A percentile compares a stretch with the other conserved stretches of the same genome.
These are phyloP conservation scores for Chaenogobius annularis DNA, from an alignment of 2,113 vertebrate species.

Conservation along the genomic window DNA sequence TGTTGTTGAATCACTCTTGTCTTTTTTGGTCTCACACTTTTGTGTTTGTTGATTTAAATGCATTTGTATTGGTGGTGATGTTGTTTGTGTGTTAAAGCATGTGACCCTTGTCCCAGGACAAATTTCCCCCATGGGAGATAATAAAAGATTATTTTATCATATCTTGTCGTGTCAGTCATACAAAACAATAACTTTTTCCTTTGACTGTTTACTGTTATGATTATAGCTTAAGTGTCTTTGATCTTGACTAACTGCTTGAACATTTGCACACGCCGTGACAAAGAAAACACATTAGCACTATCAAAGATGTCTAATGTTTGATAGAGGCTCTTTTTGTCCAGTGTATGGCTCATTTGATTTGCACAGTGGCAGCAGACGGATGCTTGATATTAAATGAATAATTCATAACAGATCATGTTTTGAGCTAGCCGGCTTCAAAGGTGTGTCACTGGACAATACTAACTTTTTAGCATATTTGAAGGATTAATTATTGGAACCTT, in stretches of 20 bases:
- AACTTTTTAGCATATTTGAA: not conserved
- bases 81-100: too few species aligned
- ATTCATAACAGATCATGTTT: slow-evolving; percentile 49
- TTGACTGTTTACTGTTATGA: not conserved
- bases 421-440: slow-evolving; percentile 29
- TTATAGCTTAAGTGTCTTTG: not conserved
- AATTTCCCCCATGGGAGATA: too few species aligned
- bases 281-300: slow-evolving; percentile 51
- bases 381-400: slow-evolving; percentile 51
- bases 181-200: not conserved
- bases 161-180: not conserved
- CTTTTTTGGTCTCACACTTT: too few species aligned
- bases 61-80: too few species aligned
- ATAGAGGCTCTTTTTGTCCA: slow-evolving; percentile 19
- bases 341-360: slow-evolving; percentile 58
- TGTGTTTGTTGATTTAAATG: too few species aligned
- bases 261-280: slow-evolving; percentile 40
- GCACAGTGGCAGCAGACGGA: slow-evolving; percentile 33
- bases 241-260: slow-evolving; percentile 25
- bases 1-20: too few species aligned
- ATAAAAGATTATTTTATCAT: too few species aligned
- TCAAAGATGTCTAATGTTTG: slow-evolving; percentile 53
- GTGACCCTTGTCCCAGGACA: too few species aligned
- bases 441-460: slow-evolving; percentile 6
- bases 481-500: not conserved